Percentiles rank a stretch among this genome's conserved stretches.
Conservation (phyloP, 1,140 invertebrate genomes). For the Tetranychus urticae region DNA sequence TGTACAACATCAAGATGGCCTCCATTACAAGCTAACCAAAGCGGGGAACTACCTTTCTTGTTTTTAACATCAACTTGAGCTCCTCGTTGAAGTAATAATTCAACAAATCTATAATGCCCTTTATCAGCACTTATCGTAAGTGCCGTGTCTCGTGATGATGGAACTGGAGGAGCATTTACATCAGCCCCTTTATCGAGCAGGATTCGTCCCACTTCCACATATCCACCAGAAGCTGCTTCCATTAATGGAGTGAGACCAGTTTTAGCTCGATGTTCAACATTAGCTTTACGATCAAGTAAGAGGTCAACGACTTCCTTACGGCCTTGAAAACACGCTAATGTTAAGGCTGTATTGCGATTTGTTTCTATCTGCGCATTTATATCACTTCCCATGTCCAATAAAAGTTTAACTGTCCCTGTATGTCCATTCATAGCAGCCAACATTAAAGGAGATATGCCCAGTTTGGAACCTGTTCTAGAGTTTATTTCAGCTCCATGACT, state of each 20-base stretch:
- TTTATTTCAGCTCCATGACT: slow-evolving; percentile 89
- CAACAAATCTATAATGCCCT: slow-evolving; percentile 89
- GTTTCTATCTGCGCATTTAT: slow-evolving; percentile 99
- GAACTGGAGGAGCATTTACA: slow-evolving; percentile 93
- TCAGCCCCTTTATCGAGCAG: slow-evolving; percentile 88
- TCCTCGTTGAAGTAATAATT: slow-evolving; percentile 33
- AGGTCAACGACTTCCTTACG: slow-evolving; percentile 90
- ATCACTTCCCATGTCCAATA: slow-evolving; percentile 92
- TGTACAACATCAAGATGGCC: slow-evolving; percentile 92
- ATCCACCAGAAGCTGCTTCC: slow-evolving; percentile 97
- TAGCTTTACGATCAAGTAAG: slow-evolving; percentile 82
- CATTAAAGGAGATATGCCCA: slow-evolving; percentile 97
- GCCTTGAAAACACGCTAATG: slow-evolving; percentile 96
- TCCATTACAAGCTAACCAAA: slow-evolving; percentile 93
- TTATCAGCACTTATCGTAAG: slow-evolving; percentile 97
- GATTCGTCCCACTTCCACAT: slow-evolving; percentile 89
- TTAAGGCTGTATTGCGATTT: slow-evolving; percentile 93
- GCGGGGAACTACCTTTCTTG: slow-evolving; percentile 94
- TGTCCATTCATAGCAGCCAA: slow-evolving; percentile 99
- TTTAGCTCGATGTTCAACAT: slow-evolving; percentile 96
- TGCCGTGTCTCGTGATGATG: slow-evolving; percentile 87
- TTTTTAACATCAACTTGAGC: slow-evolving; percentile 92
- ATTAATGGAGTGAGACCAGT: slow-evolving; percentile 93
- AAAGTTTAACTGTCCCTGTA: slow-evolving; percentile 44
- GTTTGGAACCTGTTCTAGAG: slow-evolving; percentile 79